Base-by-base conservation (phyloP, 2,113 vertebrate species). In the Ciconia maguari region DNA sequence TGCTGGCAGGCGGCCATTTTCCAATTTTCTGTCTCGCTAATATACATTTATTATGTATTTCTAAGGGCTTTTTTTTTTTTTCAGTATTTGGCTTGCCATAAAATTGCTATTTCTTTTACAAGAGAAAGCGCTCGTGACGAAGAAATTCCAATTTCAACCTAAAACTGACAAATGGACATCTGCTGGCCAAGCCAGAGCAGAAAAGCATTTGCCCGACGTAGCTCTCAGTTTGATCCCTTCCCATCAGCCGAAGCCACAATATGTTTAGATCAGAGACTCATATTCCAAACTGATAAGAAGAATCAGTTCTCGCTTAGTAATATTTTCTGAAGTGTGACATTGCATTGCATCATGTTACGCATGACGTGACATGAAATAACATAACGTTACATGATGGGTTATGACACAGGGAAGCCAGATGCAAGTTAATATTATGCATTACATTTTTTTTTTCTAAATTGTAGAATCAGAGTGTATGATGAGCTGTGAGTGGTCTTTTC, bases 1-100 rank as follows among this genome's bases (percentile, higher is more conserved):
- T 97, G 96, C 96, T 98, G 98, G 98, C 98, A 98, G 97, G 97
- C 97, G 96, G 97, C 97, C 98, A 98, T 97, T 98, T 98, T 98
- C 97, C 97, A 97, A 98, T 98, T 98, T 98, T 98, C 98, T 97
- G 92, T 98, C 96, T 98, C 49, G 13, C 97, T 98, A 97, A 97
- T 96, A 96, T 96, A 97, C 96, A 98, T 98, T 98, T 97, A 97
- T 98, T 98, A 98, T 96, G 92, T 96, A 96, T 98, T 98, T 98
- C 94, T 94, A 95, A 97, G 87, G 96, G 89, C 87, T 81, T 91
- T 78, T 68, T 90, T 75, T 75, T 95, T 58, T 29, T 58, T 66
- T 90, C 86, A 60, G 87, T 94, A 87, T 97, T 97, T 97, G 89
- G 64, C 95, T 96, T 87, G 84, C 93, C 93, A 76, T 89, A 71